phyloP scores from a whole-genome alignment of 2,797 vertebrate genomes.

The Lophura swinhoii region DNA sequence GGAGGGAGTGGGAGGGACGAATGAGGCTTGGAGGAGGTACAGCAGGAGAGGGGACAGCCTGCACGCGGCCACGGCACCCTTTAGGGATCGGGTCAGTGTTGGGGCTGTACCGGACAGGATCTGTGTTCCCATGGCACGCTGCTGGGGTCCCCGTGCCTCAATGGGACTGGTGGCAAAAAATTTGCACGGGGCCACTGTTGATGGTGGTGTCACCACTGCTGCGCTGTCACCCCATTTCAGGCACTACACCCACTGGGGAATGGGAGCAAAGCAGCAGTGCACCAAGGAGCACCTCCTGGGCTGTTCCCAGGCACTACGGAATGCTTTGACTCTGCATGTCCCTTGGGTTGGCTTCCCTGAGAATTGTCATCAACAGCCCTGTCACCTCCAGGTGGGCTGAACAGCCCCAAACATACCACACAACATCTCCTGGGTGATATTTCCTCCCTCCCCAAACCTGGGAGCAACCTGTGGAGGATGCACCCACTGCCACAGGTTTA shows the following conservation, averaged over 20 bases:
- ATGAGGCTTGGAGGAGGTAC: conserved; percentile 22
- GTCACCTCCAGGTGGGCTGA: neutral
- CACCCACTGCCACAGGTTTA: no score
- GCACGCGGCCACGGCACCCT: neutral
- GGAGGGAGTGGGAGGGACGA: conserved; percentile 81
- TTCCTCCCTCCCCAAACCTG: neutral
- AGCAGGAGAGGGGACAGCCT: conserved; percentile 5
- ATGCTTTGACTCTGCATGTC: no score
- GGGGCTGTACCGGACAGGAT: neutral
- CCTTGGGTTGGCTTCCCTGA: neutral
- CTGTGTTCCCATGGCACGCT: rapidly evolving
- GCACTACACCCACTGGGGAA: no score
- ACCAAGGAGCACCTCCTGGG: rapidly evolving
- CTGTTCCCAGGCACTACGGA: rapidly evolving
- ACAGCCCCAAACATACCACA: neutral
- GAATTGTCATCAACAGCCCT: rapidly evolving
- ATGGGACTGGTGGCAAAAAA: neutral
- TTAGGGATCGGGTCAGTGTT: neutral
- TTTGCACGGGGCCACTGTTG: rapidly evolving
- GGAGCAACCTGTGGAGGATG: no score
- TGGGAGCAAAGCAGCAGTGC: neutral
- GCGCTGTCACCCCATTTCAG: neutral
- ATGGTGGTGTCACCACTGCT: neutral
- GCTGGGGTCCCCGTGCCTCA: rapidly evolving
- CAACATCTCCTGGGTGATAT: neutral